These are phyloP conservation scores for Dione juno DNA, from an alignment of 2,888 invertebrate genomes.

Conservation along the genomic window DNA sequence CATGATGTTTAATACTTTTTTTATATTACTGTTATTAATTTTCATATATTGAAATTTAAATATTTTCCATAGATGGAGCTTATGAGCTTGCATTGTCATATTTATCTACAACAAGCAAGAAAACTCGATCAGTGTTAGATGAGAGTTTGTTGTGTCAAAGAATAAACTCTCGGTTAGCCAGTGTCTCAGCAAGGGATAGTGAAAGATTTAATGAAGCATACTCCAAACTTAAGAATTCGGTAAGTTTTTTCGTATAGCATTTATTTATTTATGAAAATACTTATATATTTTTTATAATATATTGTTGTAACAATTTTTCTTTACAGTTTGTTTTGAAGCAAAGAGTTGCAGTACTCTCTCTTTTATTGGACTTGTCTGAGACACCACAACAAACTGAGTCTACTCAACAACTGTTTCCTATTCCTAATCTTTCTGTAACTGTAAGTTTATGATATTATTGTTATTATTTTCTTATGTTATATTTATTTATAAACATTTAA, in stretches of 20 bases:
- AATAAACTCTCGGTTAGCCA: conserved; percentile 65
- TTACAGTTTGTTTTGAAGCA: conserved; percentile 84
- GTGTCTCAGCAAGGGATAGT: conserved; percentile 64
- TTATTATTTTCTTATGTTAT: too few relatives aligned
- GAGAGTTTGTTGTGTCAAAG: conserved; percentile 74
- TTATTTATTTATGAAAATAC: too few relatives aligned
- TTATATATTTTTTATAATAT: neutral
- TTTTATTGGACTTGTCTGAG: conserved; percentile 76
- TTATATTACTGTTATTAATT: neutral
- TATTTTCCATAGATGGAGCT: conserved; percentile 65
- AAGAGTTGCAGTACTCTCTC: conserved; percentile 82
- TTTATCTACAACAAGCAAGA: conserved; percentile 68
- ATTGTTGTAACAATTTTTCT: neutral
- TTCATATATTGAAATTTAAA: neutral
- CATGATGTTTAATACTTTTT: too few relatives aligned
- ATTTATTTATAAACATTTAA: too few relatives aligned
- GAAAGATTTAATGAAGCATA: conserved; percentile 78
- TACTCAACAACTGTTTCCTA: conserved; percentile 73
- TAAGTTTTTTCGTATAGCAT: conserved; percentile 53
- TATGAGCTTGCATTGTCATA: conserved; percentile 77
- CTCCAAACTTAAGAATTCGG: conserved; percentile 73
- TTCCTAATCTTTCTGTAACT: conserved; percentile 62
- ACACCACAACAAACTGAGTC: conserved; percentile 62
- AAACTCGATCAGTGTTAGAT: conserved; percentile 61
- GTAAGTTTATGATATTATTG: conserved; percentile 55